Conservation (phyloP, 2,113 vertebrate genomes). For the Cyprinodon brontotheroides region DNA sequence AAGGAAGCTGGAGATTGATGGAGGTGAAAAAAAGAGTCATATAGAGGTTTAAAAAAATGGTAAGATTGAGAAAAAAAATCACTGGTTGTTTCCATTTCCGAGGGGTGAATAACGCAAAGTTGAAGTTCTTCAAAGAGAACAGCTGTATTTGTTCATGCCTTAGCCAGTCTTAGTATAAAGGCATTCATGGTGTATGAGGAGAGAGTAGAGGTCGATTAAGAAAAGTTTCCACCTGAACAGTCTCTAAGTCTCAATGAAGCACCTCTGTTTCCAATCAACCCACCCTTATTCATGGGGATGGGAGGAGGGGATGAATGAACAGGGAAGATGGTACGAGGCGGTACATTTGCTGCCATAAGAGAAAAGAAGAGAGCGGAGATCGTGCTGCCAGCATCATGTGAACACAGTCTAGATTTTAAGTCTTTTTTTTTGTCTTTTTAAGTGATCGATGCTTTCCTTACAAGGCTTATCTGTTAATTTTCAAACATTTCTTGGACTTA, state of each 20-base stretch:
- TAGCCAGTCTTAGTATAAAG: conserved; percentile 34
- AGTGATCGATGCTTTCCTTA: not conserved
- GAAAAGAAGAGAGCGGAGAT: not conserved
- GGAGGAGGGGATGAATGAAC: conserved; percentile 18
- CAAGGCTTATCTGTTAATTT: not conserved
- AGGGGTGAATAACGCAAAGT: conserved; percentile 29
- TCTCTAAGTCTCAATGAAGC: conserved; percentile 72
- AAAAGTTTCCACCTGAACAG: conserved; percentile 72
- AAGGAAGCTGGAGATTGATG: conserved; percentile 47
- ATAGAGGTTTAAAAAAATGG: conserved; percentile 11
- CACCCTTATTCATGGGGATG: conserved; percentile 46
- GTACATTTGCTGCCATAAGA: conserved; percentile 22
- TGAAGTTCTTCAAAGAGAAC: conserved; percentile 18
- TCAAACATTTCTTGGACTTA: not conserved
- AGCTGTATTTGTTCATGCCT: conserved; percentile 4
- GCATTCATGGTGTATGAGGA: conserved; percentile 1
- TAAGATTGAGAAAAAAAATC: conserved; percentile 27
- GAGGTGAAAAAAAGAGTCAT: not conserved
- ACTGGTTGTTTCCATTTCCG: conserved; percentile 7
- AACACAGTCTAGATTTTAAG: not conserved
- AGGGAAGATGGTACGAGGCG: conserved; percentile 7
- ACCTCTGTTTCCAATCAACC: conserved; percentile 76
- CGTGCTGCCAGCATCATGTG: not conserved
- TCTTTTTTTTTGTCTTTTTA: not conserved
- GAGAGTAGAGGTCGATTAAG: conserved; percentile 71